A percentile compares a stretch with the other conserved stretches of the same genome.
phyloP scores from a whole-genome alignment of 2,888 invertebrate species.

The Gasteruption jaculator region DNA sequence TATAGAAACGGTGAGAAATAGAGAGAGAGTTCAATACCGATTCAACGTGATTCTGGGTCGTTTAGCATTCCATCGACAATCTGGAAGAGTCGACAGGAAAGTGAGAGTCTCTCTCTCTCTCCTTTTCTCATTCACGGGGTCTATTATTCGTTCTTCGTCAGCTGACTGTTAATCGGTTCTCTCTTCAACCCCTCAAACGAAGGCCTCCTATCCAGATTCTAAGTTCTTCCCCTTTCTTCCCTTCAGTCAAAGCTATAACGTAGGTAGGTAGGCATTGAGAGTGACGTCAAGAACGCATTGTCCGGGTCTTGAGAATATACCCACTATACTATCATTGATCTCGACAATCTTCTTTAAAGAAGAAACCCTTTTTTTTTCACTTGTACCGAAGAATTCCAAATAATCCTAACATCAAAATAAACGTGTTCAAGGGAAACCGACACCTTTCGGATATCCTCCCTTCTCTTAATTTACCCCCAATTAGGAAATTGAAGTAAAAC shows the following conservation, averaged over 20 bases:
- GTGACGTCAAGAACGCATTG: slow-evolving; percentile 43
- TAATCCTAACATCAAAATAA: no score
- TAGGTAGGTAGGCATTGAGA: slow-evolving; percentile 35
- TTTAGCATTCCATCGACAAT: slow-evolving; percentile 40
- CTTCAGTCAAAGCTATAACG: slow-evolving; percentile 13
- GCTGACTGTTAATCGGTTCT: slow-evolving; percentile 40
- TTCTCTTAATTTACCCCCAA: no score
- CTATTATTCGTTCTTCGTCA: slow-evolving; percentile 36
- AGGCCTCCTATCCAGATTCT: slow-evolving; percentile 29
- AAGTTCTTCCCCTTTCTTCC: slow-evolving; percentile 28
- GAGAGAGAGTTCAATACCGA: slow-evolving; percentile 30
- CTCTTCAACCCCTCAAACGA: slow-evolving; percentile 17
- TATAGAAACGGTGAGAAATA: slow-evolving; percentile 10
- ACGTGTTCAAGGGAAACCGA: no score
- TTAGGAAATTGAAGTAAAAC: no score
- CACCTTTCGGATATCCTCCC: no score
- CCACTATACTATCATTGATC: no score
- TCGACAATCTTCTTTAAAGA: no score
- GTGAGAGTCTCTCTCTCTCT: slow-evolving; percentile 29
- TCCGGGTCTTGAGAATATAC: slow-evolving; percentile 35
- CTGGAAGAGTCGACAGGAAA: slow-evolving; percentile 33
- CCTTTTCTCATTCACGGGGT: slow-evolving; percentile 13
- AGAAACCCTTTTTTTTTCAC: no score
- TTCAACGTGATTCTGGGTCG: slow-evolving; percentile 37
- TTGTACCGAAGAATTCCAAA: no score